Percentiles rank a stretch among this genome's conserved stretches.
These are phyloP conservation scores for Pyrgilauda ruficollis DNA, from an alignment of 2,113 vertebrate genomes.

Conservation along the genomic window DNA sequence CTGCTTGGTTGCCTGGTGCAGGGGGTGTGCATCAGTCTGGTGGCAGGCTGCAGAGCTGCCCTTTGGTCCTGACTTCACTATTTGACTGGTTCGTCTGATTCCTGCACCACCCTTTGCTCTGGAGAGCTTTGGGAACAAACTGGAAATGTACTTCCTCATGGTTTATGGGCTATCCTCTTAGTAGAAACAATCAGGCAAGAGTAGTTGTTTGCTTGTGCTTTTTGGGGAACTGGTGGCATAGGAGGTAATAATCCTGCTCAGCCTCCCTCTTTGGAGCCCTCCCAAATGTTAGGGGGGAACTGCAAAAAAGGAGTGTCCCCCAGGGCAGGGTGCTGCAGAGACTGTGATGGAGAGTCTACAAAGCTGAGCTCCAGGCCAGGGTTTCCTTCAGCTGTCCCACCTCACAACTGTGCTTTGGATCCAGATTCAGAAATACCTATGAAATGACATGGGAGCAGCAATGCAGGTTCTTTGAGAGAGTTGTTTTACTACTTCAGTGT, in stretches of 20 bases:
- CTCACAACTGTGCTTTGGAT: not conserved
- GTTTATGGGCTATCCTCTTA: not conserved
- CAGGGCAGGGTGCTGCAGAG: not conserved
- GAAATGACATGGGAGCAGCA: not conserved
- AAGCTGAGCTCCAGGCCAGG: not conserved
- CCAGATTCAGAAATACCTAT: not conserved
- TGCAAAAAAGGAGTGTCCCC: not conserved
- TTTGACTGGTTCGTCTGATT: not conserved
- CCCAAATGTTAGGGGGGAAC: fast-evolving
- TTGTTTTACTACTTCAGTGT: not conserved
- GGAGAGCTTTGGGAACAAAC: not conserved
- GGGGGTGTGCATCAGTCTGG: fast-evolving
- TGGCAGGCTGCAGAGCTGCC: not conserved
- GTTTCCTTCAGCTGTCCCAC: not conserved
- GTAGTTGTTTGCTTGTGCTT: not conserved
- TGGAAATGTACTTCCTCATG: not conserved
- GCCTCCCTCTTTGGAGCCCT: not conserved
- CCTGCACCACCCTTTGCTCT: not conserved
- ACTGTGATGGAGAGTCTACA: not conserved
- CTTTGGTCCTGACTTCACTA: not conserved
- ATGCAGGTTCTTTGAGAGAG: not conserved
- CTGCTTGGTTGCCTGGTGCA: not conserved
- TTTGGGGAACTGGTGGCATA: not conserved
- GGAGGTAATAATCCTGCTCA: not conserved
- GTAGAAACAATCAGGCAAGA: not conserved